Evolutionary conservation across 2,113 vertebrate species (phyloP).

Genomic region (Ammodytes marinus): DNA sequence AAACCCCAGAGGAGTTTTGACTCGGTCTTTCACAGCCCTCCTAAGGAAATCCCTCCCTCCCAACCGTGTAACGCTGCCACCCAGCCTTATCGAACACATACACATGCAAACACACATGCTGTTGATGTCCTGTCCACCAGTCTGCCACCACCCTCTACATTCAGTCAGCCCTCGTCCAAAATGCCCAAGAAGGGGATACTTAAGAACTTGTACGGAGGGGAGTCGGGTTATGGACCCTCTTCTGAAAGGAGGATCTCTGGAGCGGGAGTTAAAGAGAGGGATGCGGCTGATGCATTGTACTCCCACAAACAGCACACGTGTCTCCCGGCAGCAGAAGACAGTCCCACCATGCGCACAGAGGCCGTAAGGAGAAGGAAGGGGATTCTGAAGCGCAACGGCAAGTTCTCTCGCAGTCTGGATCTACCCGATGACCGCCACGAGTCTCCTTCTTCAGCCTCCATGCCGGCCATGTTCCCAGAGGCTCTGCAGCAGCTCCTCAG

Average conservation of each 20-base stretch:
- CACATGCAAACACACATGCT: slow-evolving; percentile 25
- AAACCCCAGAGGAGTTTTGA: slow-evolving; percentile 85
- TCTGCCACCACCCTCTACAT: slow-evolving; percentile 54
- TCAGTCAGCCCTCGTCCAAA: slow-evolving; percentile 78
- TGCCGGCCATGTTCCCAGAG: slow-evolving; percentile 63
- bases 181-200: slow-evolving; percentile 88
- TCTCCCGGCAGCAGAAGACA: slow-evolving; percentile 49
- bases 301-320: slow-evolving; percentile 33
- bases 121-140: slow-evolving; percentile 46
- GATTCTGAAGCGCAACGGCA: slow-evolving; percentile 86
- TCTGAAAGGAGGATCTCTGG: slow-evolving; percentile 60
- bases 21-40: slow-evolving; percentile 71
- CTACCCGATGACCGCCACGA: slow-evolving; percentile 64
- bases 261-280: slow-evolving; percentile 32
- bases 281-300: slow-evolving; percentile 12
- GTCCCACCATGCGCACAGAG: slow-evolving; percentile 63
- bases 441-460: slow-evolving; percentile 10
- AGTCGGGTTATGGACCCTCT: slow-evolving; percentile 72
- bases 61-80: slow-evolving; percentile 28
- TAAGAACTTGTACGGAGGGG: slow-evolving; percentile 79
- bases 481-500: slow-evolving; percentile 77
- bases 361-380: slow-evolving; percentile 81
- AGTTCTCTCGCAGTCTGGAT: slow-evolving; percentile 85
- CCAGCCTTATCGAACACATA: slow-evolving; percentile 44
- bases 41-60: slow-evolving; percentile 57